These are phyloP conservation scores for Drosophila eugracilis DNA, from an alignment of 1,140 invertebrate genomes.

Conservation along the genomic window DNA sequence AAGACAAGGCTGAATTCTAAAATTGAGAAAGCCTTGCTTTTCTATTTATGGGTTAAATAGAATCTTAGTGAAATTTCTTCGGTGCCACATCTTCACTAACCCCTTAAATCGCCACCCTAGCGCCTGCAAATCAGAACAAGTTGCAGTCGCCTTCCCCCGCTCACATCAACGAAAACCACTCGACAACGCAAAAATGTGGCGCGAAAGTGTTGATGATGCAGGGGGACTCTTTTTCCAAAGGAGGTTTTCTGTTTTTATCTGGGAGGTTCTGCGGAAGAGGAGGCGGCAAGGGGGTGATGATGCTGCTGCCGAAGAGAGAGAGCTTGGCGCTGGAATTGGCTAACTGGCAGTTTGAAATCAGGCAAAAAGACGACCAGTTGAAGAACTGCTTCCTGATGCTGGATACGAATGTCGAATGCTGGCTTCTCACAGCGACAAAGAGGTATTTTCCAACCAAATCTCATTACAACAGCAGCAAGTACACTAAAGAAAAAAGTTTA, in stretches of 20 bases:
- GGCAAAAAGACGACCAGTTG: constrained; percentile 45
- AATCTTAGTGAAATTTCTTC: background rate
- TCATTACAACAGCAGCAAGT: constrained; percentile 34
- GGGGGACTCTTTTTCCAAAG: constrained; percentile 20
- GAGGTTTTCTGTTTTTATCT: constrained; percentile 19
- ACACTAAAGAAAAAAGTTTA: constrained; percentile 11
- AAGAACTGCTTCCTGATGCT: constrained; percentile 49
- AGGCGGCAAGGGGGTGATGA: background rate
- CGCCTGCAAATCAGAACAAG: constrained; percentile 55
- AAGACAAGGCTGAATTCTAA: no score
- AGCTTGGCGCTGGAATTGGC: constrained; percentile 47
- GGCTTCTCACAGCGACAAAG: constrained; percentile 70
- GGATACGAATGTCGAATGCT: constrained; percentile 30
- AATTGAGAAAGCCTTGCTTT: no score
- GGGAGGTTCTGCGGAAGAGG: background rate
- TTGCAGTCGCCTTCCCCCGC: constrained; percentile 62
- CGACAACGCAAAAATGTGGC: constrained; percentile 76
- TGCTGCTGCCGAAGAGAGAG: constrained; percentile 11
- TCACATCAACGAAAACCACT: constrained; percentile 75
- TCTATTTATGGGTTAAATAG: no score
- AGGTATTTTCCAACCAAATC: constrained; percentile 63
- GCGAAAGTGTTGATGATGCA: constrained; percentile 34
- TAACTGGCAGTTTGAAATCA: constrained; percentile 67
- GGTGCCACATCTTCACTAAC: background rate
- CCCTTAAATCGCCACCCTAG: constrained; percentile 18